Evolutionary conservation across 2,888 invertebrate species (phyloP), one percentile per base, ranked within the genome.

Genomic region (Meteorus cinctellus): DNA sequence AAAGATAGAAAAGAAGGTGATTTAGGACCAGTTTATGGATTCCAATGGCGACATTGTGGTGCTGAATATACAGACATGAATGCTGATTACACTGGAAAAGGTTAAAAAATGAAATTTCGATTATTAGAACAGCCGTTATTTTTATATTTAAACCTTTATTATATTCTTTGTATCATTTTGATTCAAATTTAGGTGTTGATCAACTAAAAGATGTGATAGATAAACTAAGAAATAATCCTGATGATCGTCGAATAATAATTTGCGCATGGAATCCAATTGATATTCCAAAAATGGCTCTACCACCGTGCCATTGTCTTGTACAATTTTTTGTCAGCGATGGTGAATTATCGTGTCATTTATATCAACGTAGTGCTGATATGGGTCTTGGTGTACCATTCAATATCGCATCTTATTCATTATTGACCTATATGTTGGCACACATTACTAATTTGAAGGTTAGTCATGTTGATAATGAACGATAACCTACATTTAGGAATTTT

Each of bases 331-430:
- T 99, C 0, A 92, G 94, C 0, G 91, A 93, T 82, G 94, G 93
- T 1, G 96, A 96, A 88, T 90, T 99, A 1, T 97, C 97, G 0
- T 98, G 98, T 86, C 95, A 97, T 83, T 89, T 99, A 81, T 98
- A 98, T 88, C 99, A 99, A 90, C 92, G 99, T 80, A 98, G 98
- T 83, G 99, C 97, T 8, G 99, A 99, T 88, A 96, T 99, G 95
- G 98, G 98, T 2, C 91, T 99, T 1, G 99, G 99, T n/a, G 98
- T 98, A 0, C 98, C 98, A 14, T 99, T 99, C 89, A 99, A 99
- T 90, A 97, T 99, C 83, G 98, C 99, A 68, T 98, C 98, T 83
- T 99, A 99, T 90, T 93, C 98, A 1, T 89, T 99, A 36, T 92
- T 99, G 3, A 98, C 98, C 2, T 95, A 95, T 84, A 98, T 99